Base-by-base conservation (phyloP, 2,888 invertebrate species). In the Epirrhoe tristata region DNA sequence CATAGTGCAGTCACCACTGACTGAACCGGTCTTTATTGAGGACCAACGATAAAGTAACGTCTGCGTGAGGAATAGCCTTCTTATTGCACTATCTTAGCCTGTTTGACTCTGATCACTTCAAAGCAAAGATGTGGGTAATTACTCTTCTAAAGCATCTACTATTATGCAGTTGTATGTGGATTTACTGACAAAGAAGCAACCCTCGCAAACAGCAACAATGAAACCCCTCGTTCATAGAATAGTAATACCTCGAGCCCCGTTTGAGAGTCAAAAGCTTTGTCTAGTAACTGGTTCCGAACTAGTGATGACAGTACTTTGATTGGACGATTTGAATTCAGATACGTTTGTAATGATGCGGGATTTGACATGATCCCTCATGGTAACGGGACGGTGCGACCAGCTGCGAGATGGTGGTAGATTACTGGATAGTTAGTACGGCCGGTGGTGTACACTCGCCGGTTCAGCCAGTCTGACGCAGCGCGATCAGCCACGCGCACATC, bases 401-500 rank as follows among this genome's bases (percentile, higher is more conserved):
- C 85, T 85, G 86, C 84, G 80, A 82, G 80, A 85, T 86, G 89
- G 88, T 85, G 61, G 51, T 57, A 77, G 77, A 60, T 56, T 74
- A 69, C 31, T 16, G 12, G 12, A 14, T 52, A 74, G 74, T 71
- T 75, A 57, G 71, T 66, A 68, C 39, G 43, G 63, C 57, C 58
- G 46, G 70, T 51, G 58, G 57, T 63, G 72, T 56, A 53, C 69
- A 59, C 67, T 58, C 55, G 68, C 67, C 66, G 70, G 72, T 52
- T 65, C 69, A 62, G 76, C 80, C 89, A 92, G 91, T 92, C 87
- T 84, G 80, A 77, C 80, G 75, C 81, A 81, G 88, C 85, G 89
- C 91, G 91, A 88, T 81, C 83, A 79, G 83, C 81, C 80, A 90
- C 84, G 91, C 91, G 90, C 91, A 91, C 91, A 39, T 12, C 81